Percentiles rank a stretch among this genome's conserved stretches.
Evolutionary conservation across 1,140 invertebrate species (phyloP).

Genomic region (Formica selysi): DNA sequence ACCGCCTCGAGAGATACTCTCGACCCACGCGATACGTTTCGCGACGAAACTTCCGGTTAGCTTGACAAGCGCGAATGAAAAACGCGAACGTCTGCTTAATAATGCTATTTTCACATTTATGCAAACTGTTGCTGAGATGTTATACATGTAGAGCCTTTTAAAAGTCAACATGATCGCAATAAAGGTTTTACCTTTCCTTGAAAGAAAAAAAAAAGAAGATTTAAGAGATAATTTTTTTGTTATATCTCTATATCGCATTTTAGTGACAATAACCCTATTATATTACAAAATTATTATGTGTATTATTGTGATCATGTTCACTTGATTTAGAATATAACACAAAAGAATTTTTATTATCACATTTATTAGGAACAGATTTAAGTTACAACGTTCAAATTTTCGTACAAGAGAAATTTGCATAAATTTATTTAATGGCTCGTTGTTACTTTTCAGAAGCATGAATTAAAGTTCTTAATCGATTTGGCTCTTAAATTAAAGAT

Average conservation of each 20-base stretch:
- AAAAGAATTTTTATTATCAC: neutral
- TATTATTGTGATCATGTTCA: neutral
- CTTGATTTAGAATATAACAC: neutral
- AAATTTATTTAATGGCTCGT: constrained; percentile 15
- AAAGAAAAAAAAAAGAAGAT: too few relatives aligned
- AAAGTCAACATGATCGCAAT: neutral
- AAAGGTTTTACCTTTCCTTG: neutral
- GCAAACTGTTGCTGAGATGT: neutral
- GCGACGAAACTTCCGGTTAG: constrained; percentile 8
- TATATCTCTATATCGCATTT: too few relatives aligned
- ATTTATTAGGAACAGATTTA: neutral
- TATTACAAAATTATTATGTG: too few relatives aligned
- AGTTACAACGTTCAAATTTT: neutral
- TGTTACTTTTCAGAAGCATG: constrained; percentile 21
- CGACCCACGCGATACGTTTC: constrained; percentile 1
- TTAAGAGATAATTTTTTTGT: too few relatives aligned
- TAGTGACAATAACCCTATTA: too few relatives aligned
- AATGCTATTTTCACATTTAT: constrained; percentile 21
- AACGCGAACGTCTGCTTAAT: constrained; percentile 12
- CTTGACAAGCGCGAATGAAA: constrained; percentile 10
- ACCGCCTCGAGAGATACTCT: constrained; percentile 33
- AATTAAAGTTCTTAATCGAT: constrained; percentile 17
- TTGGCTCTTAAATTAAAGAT: constrained; percentile 52
- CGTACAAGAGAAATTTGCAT: neutral
- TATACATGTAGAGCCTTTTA: neutral